Evolutionary conservation across 2,113 vertebrate species (phyloP), one percentile per base, ranked within the genome.

Genomic region (Cisticola juncidis): DNA sequence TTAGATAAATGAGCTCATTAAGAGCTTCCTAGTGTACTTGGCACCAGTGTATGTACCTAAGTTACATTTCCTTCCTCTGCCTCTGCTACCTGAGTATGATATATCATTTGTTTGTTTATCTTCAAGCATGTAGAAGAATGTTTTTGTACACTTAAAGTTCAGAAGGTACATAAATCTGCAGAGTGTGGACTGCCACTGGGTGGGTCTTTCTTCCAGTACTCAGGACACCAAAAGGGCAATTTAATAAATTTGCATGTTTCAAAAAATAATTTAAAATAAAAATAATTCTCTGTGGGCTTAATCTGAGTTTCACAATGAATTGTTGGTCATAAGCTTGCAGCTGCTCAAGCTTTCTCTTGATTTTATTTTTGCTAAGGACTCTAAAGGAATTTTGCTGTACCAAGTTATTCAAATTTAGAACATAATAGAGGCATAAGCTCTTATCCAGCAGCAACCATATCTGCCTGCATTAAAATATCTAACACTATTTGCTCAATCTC

Each of bases 401-500:
- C 36, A 87, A 88, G 70, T 88, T 96, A 96, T 97, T 95, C 88
- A 94, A 95, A 96, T 97, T 97, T 96, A 90, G 90, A 96, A 96
- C 88, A 97, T 94, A 96, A 96, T 88, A 95, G 88, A 94, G 93
- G 92, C 54, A 94, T 94, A 97, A 97, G 88, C 92, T 97, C 76
- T 95, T 94, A 96, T 95, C 79, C 88, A 78, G 89, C 81, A 95
- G 84, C 79, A 94, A 86, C 84, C 90, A 82, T 97, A 95, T 95
- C 95, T 94, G 73, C 72, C 81, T 94, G 88, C 76, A 96, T 95
- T 96, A 97, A 97, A 96, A 97, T 96, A 95, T 93, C 97, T 96
- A 88, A 96, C n/a, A 8, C 81, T 96, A 94, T 97, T 97, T 97
- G 94, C 93, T 96, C 95, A 88, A 95, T 97, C 95, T 96, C 92